Evolutionary conservation across 2,113 vertebrate species (phyloP).

Genomic region (Limanda limanda): DNA sequence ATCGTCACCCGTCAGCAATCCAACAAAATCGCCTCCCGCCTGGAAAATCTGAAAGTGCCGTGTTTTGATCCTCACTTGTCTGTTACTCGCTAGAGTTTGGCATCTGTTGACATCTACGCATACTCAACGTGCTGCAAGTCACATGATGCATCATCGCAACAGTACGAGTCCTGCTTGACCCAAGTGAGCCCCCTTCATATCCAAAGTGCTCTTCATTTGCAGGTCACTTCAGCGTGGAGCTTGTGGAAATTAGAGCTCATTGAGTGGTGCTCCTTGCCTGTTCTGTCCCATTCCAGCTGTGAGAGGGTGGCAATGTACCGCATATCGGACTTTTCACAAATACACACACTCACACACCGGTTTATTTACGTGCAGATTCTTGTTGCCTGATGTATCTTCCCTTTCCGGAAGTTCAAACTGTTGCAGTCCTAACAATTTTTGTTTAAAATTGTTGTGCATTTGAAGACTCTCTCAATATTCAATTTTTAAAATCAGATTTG

Average conservation of each 20-base stretch:
- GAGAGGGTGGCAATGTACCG: background rate
- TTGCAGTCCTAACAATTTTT: background rate
- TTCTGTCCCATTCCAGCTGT: background rate
- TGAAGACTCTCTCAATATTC: background rate
- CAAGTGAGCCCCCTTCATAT: background rate
- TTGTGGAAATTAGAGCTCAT: background rate
- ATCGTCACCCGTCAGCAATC: constrained; percentile 62
- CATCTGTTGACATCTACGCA: background rate
- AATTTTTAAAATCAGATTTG: background rate
- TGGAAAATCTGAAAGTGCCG: constrained; percentile 23
- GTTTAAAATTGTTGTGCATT: background rate
- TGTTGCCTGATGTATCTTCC: background rate
- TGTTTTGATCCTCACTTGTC: background rate
- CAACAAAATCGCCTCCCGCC: constrained; percentile 52
- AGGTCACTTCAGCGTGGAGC: background rate
- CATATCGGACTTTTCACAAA: too few species aligned
- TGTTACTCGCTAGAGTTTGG: background rate
- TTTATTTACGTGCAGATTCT: background rate
- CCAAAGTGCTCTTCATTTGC: background rate
- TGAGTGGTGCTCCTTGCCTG: background rate
- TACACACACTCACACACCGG: background rate
- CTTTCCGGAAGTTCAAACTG: background rate
- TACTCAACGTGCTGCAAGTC: background rate
- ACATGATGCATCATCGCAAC: too few species aligned
- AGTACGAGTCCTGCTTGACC: background rate